A percentile compares a stretch with the other conserved stretches of the same genome.
Evolutionary conservation across 2,888 invertebrate genomes (phyloP).

Genomic region (Chrysolina americana): DNA sequence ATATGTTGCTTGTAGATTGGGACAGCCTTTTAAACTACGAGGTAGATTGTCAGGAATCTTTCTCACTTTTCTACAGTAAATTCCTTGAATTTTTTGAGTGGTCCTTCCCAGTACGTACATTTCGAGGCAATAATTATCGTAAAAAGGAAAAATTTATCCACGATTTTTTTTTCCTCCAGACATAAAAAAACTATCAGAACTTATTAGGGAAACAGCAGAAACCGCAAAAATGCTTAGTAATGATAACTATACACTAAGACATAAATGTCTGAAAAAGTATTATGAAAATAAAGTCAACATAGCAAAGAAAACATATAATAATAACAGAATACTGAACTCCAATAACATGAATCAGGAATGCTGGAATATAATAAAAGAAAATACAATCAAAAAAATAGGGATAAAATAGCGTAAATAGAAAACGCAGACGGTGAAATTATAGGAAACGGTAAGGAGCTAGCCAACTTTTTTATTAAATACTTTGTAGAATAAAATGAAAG

Average conservation of each 20-base stretch:
- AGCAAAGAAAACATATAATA: constrained; percentile 22
- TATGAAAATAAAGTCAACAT: constrained; percentile 22
- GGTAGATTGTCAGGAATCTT: neutral
- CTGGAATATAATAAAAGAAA: constrained; percentile 27
- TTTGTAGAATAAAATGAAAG: constrained; percentile 22
- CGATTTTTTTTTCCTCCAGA: no score
- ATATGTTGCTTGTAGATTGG: constrained; percentile 24
- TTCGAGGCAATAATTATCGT: no score
- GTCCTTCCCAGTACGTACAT: no score
- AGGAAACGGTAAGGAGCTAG: constrained; percentile 22
- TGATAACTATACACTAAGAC: no score
- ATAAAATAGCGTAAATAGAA: constrained; percentile 19
- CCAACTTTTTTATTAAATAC: constrained; percentile 21
- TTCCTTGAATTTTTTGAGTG: no score
- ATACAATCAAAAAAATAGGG: constrained; percentile 10
- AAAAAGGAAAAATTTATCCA: no score
- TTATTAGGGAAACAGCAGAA: no score
- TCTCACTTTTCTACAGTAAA: constrained; percentile 20
- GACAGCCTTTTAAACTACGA: constrained; percentile 9
- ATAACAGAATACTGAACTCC: constrained; percentile 15
- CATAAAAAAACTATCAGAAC: no score
- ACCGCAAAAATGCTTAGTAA: no score
- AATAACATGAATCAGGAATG: constrained; percentile 24
- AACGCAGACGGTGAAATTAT: constrained; percentile 24
- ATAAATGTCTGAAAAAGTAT: constrained; percentile 18